Percentiles rank a stretch among this genome's conserved stretches.
Conservation (phyloP, 2,113 vertebrate genomes). For the Gymnarchus niloticus region DNA sequence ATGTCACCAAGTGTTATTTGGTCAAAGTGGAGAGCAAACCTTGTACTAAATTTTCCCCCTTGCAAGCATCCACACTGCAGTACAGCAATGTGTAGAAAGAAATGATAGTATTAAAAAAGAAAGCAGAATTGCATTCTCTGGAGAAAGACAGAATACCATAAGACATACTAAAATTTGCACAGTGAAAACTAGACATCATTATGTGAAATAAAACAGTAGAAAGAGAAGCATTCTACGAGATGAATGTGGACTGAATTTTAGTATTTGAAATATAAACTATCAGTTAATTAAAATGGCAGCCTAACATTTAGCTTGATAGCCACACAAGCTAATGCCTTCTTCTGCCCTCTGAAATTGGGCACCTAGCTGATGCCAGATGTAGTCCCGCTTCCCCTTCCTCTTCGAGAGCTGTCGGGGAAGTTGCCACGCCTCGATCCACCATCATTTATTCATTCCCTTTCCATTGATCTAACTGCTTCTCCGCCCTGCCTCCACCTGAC, state of each 20-base stretch:
- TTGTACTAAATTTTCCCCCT: not conserved
- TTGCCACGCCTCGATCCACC: slow-evolving; percentile 23
- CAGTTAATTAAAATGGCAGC: not conserved
- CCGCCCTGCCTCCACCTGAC: not conserved
- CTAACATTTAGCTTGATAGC: too few species aligned
- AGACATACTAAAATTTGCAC: not conserved
- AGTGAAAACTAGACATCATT: too few species aligned
- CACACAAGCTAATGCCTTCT: not conserved
- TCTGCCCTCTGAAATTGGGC: slow-evolving; percentile 27
- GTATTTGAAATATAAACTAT: not conserved
- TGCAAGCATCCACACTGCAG: not conserved
- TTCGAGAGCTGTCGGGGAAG: slow-evolving; percentile 37
- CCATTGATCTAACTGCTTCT: slow-evolving; percentile 41
- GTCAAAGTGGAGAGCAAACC: not conserved
- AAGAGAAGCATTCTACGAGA: not conserved
- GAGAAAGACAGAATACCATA: not conserved
- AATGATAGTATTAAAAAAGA: not conserved
- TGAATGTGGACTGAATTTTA: not conserved
- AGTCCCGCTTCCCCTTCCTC: not conserved
- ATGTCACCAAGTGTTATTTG: too few species aligned
- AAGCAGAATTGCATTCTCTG: not conserved
- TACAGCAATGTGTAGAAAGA: not conserved
- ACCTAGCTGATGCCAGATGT: slow-evolving; percentile 4
- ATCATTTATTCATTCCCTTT: slow-evolving; percentile 59
- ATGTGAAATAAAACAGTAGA: not conserved